Evolutionary conservation across 2,888 invertebrate genomes (phyloP).

Genomic region (Rhamphomyia laevipes): DNA sequence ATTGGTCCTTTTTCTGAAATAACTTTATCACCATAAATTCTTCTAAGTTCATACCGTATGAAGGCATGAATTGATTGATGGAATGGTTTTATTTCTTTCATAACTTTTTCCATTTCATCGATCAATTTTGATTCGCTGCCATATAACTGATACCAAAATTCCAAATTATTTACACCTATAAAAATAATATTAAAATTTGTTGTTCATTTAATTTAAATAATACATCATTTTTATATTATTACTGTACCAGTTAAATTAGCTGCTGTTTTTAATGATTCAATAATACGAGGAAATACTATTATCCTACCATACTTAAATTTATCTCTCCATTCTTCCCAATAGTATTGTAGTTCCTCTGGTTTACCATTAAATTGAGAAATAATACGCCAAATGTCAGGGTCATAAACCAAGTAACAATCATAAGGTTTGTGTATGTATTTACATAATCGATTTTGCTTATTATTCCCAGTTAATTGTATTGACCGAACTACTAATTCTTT

Average conservation of each 20-base stretch:
- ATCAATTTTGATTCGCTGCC: conserved; percentile 18
- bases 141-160: background rate
- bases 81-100: conserved; percentile 46
- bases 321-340: conserved; percentile 9
- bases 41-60: conserved; percentile 54
- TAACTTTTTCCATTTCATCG: conserved; percentile 29
- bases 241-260: background rate
- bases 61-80: conserved; percentile 74
- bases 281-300: background rate
- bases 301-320: background rate
- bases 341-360: conserved; percentile 6
- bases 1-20: conserved; percentile 56
- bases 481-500: too few species aligned
- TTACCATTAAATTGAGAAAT: background rate
- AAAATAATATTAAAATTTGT: background rate
- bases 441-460: too few species aligned
- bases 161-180: background rate
- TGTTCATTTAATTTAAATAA: background rate
- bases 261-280: conserved; percentile 1
- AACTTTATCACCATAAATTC: conserved; percentile 56
- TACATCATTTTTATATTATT: too few species aligned
- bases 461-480: too few species aligned
- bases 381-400: too few species aligned
- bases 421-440: too few species aligned
- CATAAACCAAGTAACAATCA: too few species aligned